A percentile compares a stretch with the other conserved stretches of the same genome.
Conservation (phyloP, 2,797 vertebrate species). For the Thaleichthys pacificus region DNA sequence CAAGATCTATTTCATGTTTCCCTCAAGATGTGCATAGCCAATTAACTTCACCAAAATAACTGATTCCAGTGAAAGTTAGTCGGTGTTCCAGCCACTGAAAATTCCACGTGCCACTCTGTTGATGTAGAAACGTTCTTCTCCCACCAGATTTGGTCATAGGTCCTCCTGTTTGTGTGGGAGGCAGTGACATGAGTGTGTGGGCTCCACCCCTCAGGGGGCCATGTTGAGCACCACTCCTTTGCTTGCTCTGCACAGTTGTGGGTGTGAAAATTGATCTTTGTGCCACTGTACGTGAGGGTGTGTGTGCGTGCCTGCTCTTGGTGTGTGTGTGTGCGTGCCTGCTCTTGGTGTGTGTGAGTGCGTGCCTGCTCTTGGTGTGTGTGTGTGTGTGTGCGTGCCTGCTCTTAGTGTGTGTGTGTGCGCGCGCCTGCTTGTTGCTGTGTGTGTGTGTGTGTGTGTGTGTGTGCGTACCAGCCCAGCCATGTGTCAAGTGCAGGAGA, state of each 20-base stretch:
- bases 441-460: conserved; percentile 46
- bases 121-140: conserved; percentile 37
- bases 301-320: conserved; percentile 16
- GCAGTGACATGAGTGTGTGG: conserved; percentile 44
- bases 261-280: conserved; percentile 55
- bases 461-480: not conserved
- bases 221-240: conserved; percentile 54
- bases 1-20: not conserved
- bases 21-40: not conserved
- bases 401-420: conserved; percentile 33
- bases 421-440: conserved; percentile 14
- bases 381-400: conserved; percentile 22
- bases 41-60: not conserved
- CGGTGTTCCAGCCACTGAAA: too few species aligned
- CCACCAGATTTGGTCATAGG: not conserved
- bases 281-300: not conserved
- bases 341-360: conserved; percentile 30
- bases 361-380: too few species aligned
- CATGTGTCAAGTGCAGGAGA: not conserved
- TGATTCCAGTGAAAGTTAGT: not conserved
- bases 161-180: not conserved
- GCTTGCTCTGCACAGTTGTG: conserved; percentile 50
- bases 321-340: conserved; percentile 34
- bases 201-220: conserved; percentile 48
- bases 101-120: too few species aligned